Conservation (phyloP, 2,113 vertebrate species). For the Tyrannus savana region DNA sequence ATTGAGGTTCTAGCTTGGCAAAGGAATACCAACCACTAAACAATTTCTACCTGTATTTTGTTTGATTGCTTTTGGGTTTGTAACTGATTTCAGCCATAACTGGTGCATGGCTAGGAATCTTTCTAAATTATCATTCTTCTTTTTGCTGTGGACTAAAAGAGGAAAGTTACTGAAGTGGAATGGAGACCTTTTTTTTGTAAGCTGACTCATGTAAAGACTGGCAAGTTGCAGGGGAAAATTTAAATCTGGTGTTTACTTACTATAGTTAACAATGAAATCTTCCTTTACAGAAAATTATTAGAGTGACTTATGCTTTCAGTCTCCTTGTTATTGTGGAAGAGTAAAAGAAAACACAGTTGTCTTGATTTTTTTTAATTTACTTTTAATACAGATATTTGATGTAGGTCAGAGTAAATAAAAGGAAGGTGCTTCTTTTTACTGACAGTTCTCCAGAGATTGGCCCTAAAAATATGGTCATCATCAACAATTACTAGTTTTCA, state of each 20-base stretch:
- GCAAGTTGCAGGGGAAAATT: not conserved
- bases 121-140: not conserved
- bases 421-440: not conserved
- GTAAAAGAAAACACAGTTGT: not conserved
- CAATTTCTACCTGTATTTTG: not conserved
- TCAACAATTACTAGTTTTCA: not conserved
- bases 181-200: not conserved
- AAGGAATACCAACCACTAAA: not conserved
- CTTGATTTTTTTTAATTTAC: not conserved
- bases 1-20: not conserved
- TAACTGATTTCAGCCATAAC: not conserved
- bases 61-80: not conserved
- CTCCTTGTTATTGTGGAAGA: not conserved
- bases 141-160: not conserved
- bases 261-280: not conserved
- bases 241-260: conserved; percentile 23
- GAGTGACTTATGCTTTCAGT: not conserved
- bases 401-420: not conserved
- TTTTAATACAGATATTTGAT: not conserved
- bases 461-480: not conserved
- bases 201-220: not conserved
- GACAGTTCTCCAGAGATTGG: not conserved
- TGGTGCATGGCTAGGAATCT: not conserved
- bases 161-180: conserved; percentile 5
- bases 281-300: not conserved